Evolutionary conservation across 2,113 vertebrate species (phyloP).

Genomic region (Oostethus manadensis): DNA sequence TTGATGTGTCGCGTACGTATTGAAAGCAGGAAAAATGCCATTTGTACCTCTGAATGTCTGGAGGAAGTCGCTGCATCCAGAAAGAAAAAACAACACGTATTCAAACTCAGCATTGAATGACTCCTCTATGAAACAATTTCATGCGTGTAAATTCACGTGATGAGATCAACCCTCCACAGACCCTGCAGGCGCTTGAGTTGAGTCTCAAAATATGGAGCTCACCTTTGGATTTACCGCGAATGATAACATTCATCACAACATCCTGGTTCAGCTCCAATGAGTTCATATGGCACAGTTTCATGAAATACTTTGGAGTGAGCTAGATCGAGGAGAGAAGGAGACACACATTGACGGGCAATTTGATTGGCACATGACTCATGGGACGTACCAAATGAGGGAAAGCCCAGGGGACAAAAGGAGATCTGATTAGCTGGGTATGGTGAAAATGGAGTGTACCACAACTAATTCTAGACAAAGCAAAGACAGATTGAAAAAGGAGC

Average conservation of each 20-base stretch:
- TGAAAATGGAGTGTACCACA: constrained; percentile 60
- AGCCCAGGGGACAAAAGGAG: constrained; percentile 44
- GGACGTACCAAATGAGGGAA: constrained; percentile 59
- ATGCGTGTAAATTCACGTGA: background rate
- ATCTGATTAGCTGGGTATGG: constrained; percentile 61
- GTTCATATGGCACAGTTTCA: constrained; percentile 44
- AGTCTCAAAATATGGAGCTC: background rate
- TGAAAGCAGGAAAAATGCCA: too few species aligned
- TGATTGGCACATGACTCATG: constrained; percentile 67
- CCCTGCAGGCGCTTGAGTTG: background rate
- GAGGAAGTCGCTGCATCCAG: too few species aligned
- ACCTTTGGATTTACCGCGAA: background rate
- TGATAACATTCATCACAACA: constrained; percentile 17
- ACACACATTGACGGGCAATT: constrained; percentile 64
- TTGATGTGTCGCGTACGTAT: too few species aligned
- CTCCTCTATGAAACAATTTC: background rate
- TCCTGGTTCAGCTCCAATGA: constrained; percentile 27
- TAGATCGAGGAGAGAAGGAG: constrained; percentile 25
- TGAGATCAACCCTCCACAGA: background rate
- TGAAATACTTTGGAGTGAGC: constrained; percentile 36
- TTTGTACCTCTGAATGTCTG: too few species aligned
- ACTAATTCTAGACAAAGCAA: constrained; percentile 60
- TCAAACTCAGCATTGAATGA: background rate
- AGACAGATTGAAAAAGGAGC: constrained; percentile 56
- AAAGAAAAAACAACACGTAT: too few species aligned